Evolutionary conservation across 2,797 vertebrate genomes (phyloP), one percentile per base, ranked within the genome.

Genomic region (Adrianichthys oophorus): DNA sequence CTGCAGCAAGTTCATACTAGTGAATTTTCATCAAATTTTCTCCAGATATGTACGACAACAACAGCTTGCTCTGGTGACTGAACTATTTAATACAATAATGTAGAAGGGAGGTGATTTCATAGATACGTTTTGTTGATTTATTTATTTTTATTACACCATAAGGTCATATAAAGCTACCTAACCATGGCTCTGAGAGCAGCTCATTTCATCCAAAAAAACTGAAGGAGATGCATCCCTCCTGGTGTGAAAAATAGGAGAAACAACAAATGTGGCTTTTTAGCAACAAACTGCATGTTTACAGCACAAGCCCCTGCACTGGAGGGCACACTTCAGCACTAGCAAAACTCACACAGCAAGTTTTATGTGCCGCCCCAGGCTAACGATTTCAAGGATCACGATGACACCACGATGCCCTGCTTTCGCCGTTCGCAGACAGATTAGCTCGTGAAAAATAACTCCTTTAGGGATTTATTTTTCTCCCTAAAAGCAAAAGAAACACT

Each of bases 331-430:
- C 57, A 44, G 29, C 56, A 52, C 48, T 44, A 17, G 41, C 42
- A 57, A 68, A 56, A 67, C 64, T 58, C 64, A 62, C 67, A 63
- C 65, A 68, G 59, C 57, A 41, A 61, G 59, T 24, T 76, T 55
- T 70, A 61, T 65, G 62, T 72, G 54, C 43, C 56, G 65, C 71
- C 76, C 54, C 2, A 56, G 76, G 84, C 78, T 7, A 52, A 68
- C 45, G 46, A 76, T 83, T 79, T 76, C 63, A 65, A 68, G 62
- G 68, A 70, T 80, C 61, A 58, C 70, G 69, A 81, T 76, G 70
- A 82, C 62, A 80, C 70, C 8, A 56, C 62, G 70, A 79, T 75
- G 74, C 48, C 62, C 76, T 76, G 55, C 48, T 51, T 59, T 41
- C 41, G 54, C 51, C 62, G 23, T 65, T 12, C 1, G 1, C 44